Evolutionary conservation across 2,888 invertebrate species (phyloP).

Genomic region (Lepetodrilus schrolli): DNA sequence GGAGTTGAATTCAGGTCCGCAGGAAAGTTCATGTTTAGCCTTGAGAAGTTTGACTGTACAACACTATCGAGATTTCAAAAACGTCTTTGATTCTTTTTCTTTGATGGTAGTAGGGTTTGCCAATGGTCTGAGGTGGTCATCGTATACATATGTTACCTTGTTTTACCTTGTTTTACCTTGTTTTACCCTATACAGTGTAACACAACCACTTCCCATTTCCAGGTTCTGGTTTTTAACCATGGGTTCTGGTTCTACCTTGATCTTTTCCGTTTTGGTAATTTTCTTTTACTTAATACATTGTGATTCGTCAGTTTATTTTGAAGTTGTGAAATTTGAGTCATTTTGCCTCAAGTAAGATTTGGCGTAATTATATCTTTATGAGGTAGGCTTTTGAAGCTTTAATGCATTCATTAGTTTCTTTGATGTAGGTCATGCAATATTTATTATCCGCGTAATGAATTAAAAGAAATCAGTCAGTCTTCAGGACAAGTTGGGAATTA

Average conservation of each 20-base stretch:
- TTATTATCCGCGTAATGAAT: slow-evolving; percentile 23
- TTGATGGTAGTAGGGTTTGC: no score
- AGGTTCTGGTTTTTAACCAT: no score
- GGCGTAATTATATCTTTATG: slow-evolving; percentile 25
- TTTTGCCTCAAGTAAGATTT: slow-evolving; percentile 13
- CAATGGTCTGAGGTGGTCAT: no score
- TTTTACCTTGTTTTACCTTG: no score
- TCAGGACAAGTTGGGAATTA: not conserved
- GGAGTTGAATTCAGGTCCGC: slow-evolving; percentile 3
- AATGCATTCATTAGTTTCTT: slow-evolving; percentile 21
- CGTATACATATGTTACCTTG: no score
- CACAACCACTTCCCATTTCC: no score
- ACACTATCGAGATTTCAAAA: slow-evolving; percentile 21
- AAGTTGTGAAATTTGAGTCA: slow-evolving; percentile 10
- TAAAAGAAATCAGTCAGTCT: slow-evolving; percentile 9
- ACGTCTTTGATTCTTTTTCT: slow-evolving; percentile 1
- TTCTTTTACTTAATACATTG: no score
- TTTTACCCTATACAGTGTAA: no score
- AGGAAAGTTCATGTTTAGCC: not conserved
- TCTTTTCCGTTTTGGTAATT: no score
- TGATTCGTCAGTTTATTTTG: no score
- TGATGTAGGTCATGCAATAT: slow-evolving; percentile 21
- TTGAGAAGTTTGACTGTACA: not conserved
- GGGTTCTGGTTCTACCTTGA: no score
- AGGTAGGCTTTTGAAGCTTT: slow-evolving; percentile 14